Base-by-base conservation (phyloP, 2,888 invertebrate species). In the Helobdella robusta region DNA sequence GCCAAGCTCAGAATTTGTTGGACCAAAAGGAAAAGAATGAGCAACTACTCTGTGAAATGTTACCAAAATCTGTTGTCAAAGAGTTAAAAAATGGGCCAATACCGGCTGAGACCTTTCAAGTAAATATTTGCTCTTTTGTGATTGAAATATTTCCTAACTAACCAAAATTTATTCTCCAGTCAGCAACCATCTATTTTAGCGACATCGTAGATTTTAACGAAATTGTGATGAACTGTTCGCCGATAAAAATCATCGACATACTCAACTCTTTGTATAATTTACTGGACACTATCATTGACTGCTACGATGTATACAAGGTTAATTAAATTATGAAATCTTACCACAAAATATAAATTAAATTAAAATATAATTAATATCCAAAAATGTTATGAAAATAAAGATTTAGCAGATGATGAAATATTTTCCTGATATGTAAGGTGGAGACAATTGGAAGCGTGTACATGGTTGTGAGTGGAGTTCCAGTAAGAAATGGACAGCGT, bases 381-480 rank as follows among this genome's bases (percentile, higher is more conserved):
- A n/a, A n/a, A n/a, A n/a, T n/a, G n/a, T n/a, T n/a, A n/a, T n/a
- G n/a, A n/a, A n/a, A n/a, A n/a, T n/a, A n/a, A n/a, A n/a, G n/a
- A n/a, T n/a, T n/a, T n/a, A n/a, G n/a, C n/a, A n/a, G n/a, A 40
- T 40, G n/a, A 40, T 40, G 11, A 40, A 40, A 11, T 40, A 15
- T 11, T 40, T 15, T 40, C n/a, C 11, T 15, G 11, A 11, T 11
- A 40, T 15, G n/a, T 30, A 56, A 67, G 62, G 67, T 68, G 61
- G 68, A 68, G 56, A 62, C 68, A 30, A 64, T 68, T 44, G 66
- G 68, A n/a, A 63, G 64, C 32, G 64, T 64, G 30, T 68, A 68
- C 64, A 68, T 68, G 68, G 68, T 68, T 11, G 68, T 64, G 6
- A 68, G 68, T 46, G 68, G 68, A 15, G 65, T 68, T 23, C 68